A percentile compares a stretch with the other conserved stretches of the same genome.
These are phyloP conservation scores for Sebastes glaucus DNA, from an alignment of 2,797 vertebrate species.

Conservation along the genomic window DNA sequence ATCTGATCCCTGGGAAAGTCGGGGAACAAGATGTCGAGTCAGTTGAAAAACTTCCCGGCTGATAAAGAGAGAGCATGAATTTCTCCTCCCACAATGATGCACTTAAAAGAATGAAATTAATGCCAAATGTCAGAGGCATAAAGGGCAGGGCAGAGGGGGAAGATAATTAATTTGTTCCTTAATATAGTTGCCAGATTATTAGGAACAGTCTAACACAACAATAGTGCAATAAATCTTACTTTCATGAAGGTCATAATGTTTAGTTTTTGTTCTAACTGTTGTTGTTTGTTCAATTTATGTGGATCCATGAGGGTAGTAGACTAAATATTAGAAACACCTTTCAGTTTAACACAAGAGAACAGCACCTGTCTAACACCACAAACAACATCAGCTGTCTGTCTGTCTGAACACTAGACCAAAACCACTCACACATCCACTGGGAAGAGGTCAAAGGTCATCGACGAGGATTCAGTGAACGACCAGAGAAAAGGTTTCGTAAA, in stretches of 20 bases:
- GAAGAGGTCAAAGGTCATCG: neutral
- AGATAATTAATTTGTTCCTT: neutral
- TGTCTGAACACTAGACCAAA: neutral
- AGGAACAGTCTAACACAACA: neutral
- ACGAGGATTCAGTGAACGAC: neutral
- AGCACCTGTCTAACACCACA: neutral
- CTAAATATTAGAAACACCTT: neutral
- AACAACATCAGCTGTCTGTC: neutral
- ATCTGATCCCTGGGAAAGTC: constrained; percentile 68
- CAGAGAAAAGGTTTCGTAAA: neutral
- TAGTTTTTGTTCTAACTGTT: neutral
- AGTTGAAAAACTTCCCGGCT: constrained; percentile 35
- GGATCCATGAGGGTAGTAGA: neutral
- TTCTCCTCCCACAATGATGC: constrained; percentile 12
- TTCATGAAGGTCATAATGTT: neutral
- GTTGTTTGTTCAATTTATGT: neutral
- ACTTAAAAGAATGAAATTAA: constrained; percentile 8
- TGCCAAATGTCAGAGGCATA: constrained; percentile 3
- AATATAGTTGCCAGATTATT: neutral
- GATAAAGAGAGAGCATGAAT: constrained; percentile 37
- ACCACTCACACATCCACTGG: neutral
- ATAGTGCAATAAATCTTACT: neutral
- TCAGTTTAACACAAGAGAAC: neutral
- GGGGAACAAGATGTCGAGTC: constrained; percentile 39
- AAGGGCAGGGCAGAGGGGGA: neutral